Evolutionary conservation across 2,113 vertebrate species (phyloP).

Genomic region (Cepphus grylle): DNA sequence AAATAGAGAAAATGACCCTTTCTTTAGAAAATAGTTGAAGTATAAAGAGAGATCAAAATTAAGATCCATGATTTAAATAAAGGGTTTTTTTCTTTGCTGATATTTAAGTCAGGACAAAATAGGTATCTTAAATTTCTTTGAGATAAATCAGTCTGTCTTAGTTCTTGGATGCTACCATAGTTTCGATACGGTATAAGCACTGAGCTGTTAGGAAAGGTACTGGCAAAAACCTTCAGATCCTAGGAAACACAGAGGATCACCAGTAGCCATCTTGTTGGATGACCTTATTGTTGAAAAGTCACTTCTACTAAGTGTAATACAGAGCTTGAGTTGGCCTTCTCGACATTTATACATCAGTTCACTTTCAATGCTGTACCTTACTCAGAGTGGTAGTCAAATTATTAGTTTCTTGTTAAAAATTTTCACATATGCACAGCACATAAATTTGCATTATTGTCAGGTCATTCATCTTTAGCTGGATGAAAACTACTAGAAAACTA

Average conservation of each 20-base stretch:
- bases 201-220: background rate
- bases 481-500: background rate
- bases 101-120: background rate
- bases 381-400: background rate
- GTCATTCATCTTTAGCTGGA: background rate
- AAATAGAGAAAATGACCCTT: background rate
- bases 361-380: background rate
- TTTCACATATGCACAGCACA: background rate
- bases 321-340: background rate
- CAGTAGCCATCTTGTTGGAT: background rate
- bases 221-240: background rate
- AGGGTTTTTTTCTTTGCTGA: background rate
- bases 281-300: background rate
- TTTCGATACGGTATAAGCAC: accelerated
- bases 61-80: background rate
- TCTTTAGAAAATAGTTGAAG: background rate
- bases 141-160: background rate
- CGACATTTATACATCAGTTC: background rate
- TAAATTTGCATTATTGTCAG: background rate
- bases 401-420: background rate
- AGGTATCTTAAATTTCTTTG: background rate
- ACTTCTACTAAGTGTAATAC: background rate
- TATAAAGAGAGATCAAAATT: background rate
- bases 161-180: background rate
- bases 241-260: background rate